Percentiles rank a stretch among this genome's conserved stretches.
Conservation (phyloP, 92 coral and sea anemone species). For the Porites cylindrica region DNA sequence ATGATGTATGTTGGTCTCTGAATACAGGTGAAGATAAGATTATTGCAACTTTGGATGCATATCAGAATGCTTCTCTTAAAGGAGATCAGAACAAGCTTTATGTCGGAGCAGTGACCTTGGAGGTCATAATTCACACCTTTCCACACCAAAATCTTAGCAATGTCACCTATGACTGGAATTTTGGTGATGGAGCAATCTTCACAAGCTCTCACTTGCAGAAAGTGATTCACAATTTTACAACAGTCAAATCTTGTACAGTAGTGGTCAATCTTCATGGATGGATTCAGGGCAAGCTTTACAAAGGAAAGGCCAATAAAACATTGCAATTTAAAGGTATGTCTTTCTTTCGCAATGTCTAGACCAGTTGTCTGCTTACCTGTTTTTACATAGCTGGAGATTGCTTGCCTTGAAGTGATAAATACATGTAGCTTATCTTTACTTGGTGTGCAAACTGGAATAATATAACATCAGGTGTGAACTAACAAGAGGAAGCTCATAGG, state of each 20-base stretch:
- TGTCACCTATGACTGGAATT: constrained; percentile 68
- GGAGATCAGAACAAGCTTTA: not conserved
- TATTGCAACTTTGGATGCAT: not conserved
- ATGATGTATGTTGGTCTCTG: not conserved
- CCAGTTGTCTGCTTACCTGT: not conserved
- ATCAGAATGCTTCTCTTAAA: not conserved
- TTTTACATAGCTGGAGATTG: too few species aligned
- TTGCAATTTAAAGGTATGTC: constrained; percentile 42
- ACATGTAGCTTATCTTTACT: too few species aligned
- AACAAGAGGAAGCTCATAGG: too few species aligned
- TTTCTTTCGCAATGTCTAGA: not conserved
- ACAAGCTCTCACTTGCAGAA: constrained; percentile 1
- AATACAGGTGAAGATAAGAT: not conserved
- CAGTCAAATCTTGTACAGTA: constrained; percentile 42
- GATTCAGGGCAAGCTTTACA: constrained; percentile 36
- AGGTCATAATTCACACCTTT: constrained; percentile 50
- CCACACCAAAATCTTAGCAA: constrained; percentile 37
- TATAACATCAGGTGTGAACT: too few species aligned
- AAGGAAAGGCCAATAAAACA: constrained; percentile 40
- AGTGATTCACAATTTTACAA: constrained; percentile 57
- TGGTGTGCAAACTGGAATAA: too few species aligned
- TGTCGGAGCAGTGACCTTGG: constrained; percentile 65
- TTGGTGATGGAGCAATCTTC: constrained; percentile 72
- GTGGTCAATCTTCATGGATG: constrained; percentile 50
- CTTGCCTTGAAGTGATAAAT: too few species aligned